phyloP scores from a whole-genome alignment of 2,113 vertebrate species.

The Enhydra lutris region DNA sequence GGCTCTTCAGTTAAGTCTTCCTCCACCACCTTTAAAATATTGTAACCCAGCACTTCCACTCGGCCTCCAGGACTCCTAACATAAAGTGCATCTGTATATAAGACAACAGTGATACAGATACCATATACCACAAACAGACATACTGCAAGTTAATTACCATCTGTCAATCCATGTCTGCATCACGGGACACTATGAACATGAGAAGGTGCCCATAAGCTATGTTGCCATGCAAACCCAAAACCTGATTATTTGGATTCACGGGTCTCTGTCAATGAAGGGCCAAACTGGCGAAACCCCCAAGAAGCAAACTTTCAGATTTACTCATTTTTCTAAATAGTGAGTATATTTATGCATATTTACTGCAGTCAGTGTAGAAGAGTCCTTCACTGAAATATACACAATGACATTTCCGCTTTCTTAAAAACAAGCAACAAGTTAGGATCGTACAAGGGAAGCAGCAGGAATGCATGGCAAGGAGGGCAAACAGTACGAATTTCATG shows the following conservation, averaged over 20 bases:
- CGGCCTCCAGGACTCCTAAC: background rate
- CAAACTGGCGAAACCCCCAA: background rate
- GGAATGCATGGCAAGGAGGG: too few relatives aligned
- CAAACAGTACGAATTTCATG: fast-evolving
- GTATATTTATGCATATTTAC: background rate
- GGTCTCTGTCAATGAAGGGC: background rate
- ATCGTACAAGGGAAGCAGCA: background rate
- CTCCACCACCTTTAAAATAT: background rate
- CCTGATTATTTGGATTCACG: background rate
- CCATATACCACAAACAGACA: background rate
- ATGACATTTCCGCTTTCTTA: background rate
- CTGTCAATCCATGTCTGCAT: background rate
- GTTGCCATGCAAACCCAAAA: background rate
- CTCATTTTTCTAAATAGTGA: background rate
- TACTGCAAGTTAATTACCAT: background rate
- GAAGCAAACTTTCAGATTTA: background rate
- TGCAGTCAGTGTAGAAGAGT: background rate
- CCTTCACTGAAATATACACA: background rate
- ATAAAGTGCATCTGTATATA: background rate
- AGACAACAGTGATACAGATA: background rate
- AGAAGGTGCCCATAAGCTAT: background rate
- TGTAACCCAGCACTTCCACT: background rate
- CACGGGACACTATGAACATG: background rate
- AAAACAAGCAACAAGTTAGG: background rate
- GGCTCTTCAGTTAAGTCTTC: background rate